Percentiles rank a stretch among this genome's conserved stretches.
Conservation (phyloP, 2,113 vertebrate genomes). For the Plecotus auritus region DNA sequence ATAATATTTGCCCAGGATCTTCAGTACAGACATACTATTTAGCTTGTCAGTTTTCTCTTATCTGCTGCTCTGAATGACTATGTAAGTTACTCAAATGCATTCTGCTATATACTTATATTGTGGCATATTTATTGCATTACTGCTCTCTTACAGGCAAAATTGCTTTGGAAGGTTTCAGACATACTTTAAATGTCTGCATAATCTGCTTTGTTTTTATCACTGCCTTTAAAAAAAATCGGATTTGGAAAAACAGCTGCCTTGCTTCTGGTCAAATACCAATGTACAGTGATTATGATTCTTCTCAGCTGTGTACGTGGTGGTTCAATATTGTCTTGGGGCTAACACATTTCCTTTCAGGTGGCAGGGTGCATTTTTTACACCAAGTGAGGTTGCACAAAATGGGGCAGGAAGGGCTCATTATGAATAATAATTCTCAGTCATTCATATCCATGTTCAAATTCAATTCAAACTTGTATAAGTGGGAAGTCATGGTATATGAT, state of each 20-base stretch:
- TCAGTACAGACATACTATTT: slow-evolving; percentile 1
- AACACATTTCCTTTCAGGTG: neutral
- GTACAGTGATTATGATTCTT: slow-evolving; percentile 50
- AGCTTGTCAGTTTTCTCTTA: slow-evolving; percentile 15
- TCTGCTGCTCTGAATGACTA: neutral
- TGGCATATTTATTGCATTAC: neutral
- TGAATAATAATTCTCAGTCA: neutral
- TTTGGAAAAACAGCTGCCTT: slow-evolving; percentile 39
- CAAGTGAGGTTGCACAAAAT: neutral
- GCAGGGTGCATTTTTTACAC: neutral
- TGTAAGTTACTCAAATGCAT: neutral
- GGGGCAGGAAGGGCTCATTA: neutral
- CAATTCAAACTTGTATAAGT: neutral
- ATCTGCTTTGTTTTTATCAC: neutral
- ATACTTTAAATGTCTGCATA: neutral
- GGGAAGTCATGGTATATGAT: neutral
- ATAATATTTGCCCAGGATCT: neutral
- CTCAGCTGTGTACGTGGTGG: neutral
- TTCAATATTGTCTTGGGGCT: neutral
- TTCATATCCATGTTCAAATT: neutral
- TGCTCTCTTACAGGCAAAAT: neutral
- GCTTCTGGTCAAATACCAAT: slow-evolving; percentile 29
- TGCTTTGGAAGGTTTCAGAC: slow-evolving; percentile 28
- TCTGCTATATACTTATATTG: neutral
- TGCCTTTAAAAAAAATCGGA: slow-evolving; percentile 7